Evolutionary conservation across 2,888 invertebrate genomes (phyloP), one percentile per base, ranked within the genome.

Genomic region (Pristionchus arcanus): DNA sequence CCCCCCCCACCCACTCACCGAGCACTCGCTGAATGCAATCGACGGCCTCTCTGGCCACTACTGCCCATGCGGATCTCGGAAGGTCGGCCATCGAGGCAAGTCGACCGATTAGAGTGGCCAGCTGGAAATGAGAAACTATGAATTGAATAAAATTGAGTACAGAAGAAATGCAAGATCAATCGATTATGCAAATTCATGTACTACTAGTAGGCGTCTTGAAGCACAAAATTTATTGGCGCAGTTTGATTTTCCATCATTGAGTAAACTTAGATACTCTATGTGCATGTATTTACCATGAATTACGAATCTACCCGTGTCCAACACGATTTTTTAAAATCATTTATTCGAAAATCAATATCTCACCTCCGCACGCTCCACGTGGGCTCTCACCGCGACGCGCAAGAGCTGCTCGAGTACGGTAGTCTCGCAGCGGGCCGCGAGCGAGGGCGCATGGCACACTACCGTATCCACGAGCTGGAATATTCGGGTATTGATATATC

Each of bases 311-410:
- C n/a, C n/a, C n/a, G n/a, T 7, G 42, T 13, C 13, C 42, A 49
- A 0, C 11, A 49, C 42, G 42, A 49, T 9, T 49, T 7, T 49
- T 11, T 0, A 49, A 49, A 49, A 11, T 49, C 9, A 7, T 49
- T 49, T 49, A 49, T 11, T 7, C 19, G 28, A 21, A 7, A 68
- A 68, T 28, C 68, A n/a, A 68, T 28, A 66, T n/a, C 68, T 49
- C 11, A 88, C 87, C 87, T 88, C 87, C 25, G 19, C 34, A 25
- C 74, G 74, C 74, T 88, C 87, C 16, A 31, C 74, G 25, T 71
- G 34, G 5, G 74, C 87, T 21, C 87, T 71, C 74, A 88, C 74
- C 34, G 55, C 87, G 74, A 88, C 31, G 16, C 87, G 25, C 49
- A 88, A 15, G 5, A 88, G 74, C n/a, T 31, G 28, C 21, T 53